phyloP scores from a whole-genome alignment of 2,113 vertebrate genomes.

The Neolamprologus sp. region DNA sequence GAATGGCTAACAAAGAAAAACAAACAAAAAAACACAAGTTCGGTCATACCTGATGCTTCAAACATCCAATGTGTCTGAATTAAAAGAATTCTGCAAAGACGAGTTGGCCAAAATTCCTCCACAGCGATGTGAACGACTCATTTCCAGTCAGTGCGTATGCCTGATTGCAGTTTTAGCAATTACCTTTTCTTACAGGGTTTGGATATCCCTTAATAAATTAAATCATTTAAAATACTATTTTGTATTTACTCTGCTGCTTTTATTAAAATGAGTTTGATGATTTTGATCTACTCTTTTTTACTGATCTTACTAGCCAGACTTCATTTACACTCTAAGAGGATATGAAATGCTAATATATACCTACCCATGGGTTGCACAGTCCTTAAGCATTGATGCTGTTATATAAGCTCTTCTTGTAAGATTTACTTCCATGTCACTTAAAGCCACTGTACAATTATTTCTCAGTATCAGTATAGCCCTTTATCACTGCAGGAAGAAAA shows the following conservation, averaged over 20 bases:
- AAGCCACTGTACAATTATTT: not conserved
- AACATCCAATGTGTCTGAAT: rapidly evolving
- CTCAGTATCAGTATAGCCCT: not conserved
- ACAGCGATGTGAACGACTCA: rapidly evolving
- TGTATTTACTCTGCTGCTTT: not conserved
- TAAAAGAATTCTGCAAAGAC: not conserved
- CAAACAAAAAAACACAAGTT: not conserved
- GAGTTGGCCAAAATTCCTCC: not conserved
- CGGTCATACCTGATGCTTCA: not conserved
- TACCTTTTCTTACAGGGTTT: rapidly evolving
- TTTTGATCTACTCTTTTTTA: not conserved
- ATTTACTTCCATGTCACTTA: not conserved
- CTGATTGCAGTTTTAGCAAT: not conserved
- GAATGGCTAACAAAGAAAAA: not conserved
- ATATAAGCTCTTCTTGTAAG: not conserved
- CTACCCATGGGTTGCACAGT: not conserved
- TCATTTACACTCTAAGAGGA: not conserved
- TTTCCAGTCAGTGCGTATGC: rapidly evolving
- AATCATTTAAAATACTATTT: not conserved
- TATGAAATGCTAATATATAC: not conserved
- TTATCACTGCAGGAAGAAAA: not conserved
- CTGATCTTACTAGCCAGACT: not conserved
- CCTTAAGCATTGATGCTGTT: not conserved
- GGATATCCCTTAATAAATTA: not conserved
- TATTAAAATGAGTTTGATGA: not conserved